Base-by-base conservation (phyloP, 2,888 invertebrate species). In the Acrobasis repandana region DNA sequence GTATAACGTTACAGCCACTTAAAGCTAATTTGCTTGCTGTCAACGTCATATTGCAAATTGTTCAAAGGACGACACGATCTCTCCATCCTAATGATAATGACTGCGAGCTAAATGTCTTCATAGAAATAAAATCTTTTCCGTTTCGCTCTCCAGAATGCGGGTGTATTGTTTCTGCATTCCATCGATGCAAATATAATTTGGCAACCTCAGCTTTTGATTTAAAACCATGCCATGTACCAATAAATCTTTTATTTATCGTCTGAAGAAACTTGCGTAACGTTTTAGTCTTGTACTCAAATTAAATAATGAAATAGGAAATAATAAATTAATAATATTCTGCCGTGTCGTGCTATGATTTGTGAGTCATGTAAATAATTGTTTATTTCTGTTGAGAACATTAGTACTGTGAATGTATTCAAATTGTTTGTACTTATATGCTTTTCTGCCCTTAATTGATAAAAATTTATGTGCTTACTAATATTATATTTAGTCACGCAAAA, bases 1-100 rank as follows among this genome's bases (percentile, higher is more conserved):
- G 43, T 64, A 34, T 58, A 58, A 58, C 48, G 48, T 58, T 48
- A 48, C 38, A 38, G 14, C 8, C 34, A 51, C 28, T 51, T 28
- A 14, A 51, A 38, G 20, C 18, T 54, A 14, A 54, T 54, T 38
- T 54, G 43, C 6, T 54, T 38, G 38, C 38, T 2, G 20, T 38
- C 5, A 9, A 34, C 51, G n/a, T 14, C 20, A 47, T 15, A 47
- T 33, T 33, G 34, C 11, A 43, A n/a, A 43, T n/a, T 2, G 11
- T 11, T 11, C 11, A 43, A 43, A 14, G 43, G 6, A 43, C 1
- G n/a, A n/a, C 43, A 43, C 6, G 43, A 43, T 43, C 4, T 11
- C 43, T 11, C 43, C n/a, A 14, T 43, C 43, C n/a, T 43, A 38
- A 8, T 11, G 10, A 14, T 10, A 38, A 38, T 14, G 38, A 14